These are phyloP conservation scores for Selene dorsalis DNA, from an alignment of 2,797 vertebrate genomes.

Conservation along the genomic window DNA sequence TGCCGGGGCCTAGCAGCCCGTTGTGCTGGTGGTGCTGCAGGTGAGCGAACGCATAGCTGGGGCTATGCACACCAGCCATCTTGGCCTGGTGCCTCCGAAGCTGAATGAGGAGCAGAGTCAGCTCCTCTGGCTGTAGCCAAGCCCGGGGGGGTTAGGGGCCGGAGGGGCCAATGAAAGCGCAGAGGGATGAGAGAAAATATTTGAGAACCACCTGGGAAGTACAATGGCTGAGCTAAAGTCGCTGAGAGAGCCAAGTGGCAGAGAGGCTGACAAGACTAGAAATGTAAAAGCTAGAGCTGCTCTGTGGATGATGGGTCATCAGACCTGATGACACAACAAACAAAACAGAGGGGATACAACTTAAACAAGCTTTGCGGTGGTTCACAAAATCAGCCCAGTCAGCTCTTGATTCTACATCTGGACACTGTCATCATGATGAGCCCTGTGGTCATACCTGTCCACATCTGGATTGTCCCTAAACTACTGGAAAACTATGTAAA, in stretches of 20 bases:
- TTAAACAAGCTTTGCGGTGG: not conserved
- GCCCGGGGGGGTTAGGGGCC: conserved; percentile 81
- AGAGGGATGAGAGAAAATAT: conserved; percentile 82
- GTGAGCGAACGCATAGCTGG: conserved; percentile 91
- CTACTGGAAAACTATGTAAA: not conserved
- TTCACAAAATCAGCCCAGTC: conserved; percentile 1
- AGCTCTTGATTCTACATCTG: conserved; percentile 34
- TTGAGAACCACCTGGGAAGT: conserved; percentile 71
- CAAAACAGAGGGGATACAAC: not conserved
- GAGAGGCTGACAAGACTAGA: conserved; percentile 5
- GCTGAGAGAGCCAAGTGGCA: conserved; percentile 44
- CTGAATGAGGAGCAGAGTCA: conserved; percentile 97
- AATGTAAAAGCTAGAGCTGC: conserved; percentile 41
- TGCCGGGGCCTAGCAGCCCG: conserved; percentile 90
- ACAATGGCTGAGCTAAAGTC: conserved; percentile 44
- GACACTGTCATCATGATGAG: conserved; percentile 4
- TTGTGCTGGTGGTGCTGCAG: conserved; percentile 92
- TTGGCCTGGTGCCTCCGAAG: conserved; percentile 98
- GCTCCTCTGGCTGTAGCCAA: conserved; percentile 95
- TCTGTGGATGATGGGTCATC: conserved; percentile 3
- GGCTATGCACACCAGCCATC: conserved; percentile 92
- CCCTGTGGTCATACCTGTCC: not conserved
- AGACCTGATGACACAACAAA: not conserved
- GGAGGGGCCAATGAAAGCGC: conserved; percentile 64
- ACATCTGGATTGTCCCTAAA: not conserved